Percentiles rank a stretch among this genome's conserved stretches.
Evolutionary conservation across 35 echinoderm and acorn worm species (phyloP).

Genomic region (Chiridota heheva): DNA sequence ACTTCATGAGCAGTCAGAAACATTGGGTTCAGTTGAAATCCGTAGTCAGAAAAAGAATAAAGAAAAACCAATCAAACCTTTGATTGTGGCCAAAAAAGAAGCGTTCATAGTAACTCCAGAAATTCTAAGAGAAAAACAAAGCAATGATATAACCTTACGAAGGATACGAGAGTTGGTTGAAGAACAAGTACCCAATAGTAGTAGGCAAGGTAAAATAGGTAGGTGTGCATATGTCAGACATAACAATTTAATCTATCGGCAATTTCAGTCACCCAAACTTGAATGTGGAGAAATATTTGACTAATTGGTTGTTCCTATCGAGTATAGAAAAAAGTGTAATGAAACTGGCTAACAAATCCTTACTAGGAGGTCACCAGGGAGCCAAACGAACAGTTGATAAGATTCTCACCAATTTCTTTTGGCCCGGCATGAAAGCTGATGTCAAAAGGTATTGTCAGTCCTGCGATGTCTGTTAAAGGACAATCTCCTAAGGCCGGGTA

Average conservation of each 20-base stretch:
- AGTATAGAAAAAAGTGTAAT: conserved; percentile 37
- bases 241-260: conserved; percentile 32
- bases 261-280: conserved; percentile 41
- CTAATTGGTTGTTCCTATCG: conserved; percentile 52
- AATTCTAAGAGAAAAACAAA: conserved; percentile 9
- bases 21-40: conserved; percentile 5
- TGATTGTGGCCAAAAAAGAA: conserved; percentile 1
- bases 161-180: conserved; percentile 8
- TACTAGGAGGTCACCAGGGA: conserved; percentile 52
- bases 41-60: not conserved
- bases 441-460: conserved; percentile 17
- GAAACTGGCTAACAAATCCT: conserved; percentile 36
- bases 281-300: conserved; percentile 16
- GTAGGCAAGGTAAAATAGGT: not conserved
- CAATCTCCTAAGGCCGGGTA: not conserved
- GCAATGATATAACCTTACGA: conserved; percentile 12
- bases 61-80: not conserved
- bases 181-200: not conserved
- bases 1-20: not conserved
- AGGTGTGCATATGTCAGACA: conserved; percentile 7
- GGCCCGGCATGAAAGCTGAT: conserved; percentile 58
- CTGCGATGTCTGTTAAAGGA: not conserved
- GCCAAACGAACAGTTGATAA: conserved; percentile 36
- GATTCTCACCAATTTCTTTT: conserved; percentile 44
- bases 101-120: not conserved